Evolutionary conservation across 2,888 invertebrate genomes (phyloP).

Genomic region (Iphiclides podalirius): DNA sequence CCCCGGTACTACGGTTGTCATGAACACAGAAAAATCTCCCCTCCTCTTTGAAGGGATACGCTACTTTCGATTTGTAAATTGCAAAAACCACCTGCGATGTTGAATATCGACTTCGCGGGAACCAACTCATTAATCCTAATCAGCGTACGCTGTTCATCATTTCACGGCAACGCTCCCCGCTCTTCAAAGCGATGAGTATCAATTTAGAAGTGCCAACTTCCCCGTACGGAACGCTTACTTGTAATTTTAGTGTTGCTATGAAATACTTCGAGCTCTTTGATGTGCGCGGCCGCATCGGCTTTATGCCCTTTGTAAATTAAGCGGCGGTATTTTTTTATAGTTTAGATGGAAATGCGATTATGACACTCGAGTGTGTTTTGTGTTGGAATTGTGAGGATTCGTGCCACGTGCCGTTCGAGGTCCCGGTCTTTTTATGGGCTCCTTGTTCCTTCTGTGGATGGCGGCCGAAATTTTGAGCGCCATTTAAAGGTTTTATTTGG

Average conservation of each 20-base stretch:
- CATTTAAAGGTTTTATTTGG: no score
- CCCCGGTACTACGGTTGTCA: no score
- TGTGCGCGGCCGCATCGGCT: constrained; percentile 40
- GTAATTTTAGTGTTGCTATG: constrained; percentile 48
- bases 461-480: no score
- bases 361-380: constrained; percentile 36
- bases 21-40: no score
- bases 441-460: no score
- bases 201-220: constrained; percentile 29
- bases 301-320: constrained; percentile 50
- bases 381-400: constrained; percentile 41
- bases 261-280: constrained; percentile 47
- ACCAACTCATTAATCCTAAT: constrained; percentile 20
- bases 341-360: constrained; percentile 46
- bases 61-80: no score
- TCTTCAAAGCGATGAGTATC: constrained; percentile 28
- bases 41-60: no score
- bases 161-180: constrained; percentile 1
- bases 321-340: constrained; percentile 50
- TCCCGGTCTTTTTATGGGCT: constrained; percentile 17
- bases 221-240: constrained; percentile 27
- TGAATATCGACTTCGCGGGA: constrained; percentile 10
- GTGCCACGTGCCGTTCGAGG: constrained; percentile 41
- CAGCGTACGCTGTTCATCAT: constrained; percentile 18
- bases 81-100: constrained; percentile 12